phyloP scores from a whole-genome alignment of 2,797 vertebrate genomes.

The Chanos chanos region DNA sequence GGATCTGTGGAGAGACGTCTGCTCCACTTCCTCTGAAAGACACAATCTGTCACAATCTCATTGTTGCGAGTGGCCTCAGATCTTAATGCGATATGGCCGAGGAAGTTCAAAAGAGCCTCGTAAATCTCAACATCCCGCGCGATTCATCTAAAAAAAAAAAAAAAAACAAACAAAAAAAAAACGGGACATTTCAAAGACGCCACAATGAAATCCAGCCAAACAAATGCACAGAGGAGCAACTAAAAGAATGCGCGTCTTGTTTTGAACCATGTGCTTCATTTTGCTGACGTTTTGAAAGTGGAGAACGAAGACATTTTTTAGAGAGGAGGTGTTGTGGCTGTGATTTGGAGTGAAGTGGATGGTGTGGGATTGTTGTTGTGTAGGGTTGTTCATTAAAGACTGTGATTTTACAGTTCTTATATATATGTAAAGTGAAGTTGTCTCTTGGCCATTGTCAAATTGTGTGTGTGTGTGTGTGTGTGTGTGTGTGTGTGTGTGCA shows the following conservation, averaged over 20 bases:
- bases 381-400: no score
- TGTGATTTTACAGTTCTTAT: no score
- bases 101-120: slow-evolving; percentile 4
- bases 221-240: background rate
- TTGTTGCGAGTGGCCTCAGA: slow-evolving; percentile 13
- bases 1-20: slow-evolving; percentile 1
- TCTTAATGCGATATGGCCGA: slow-evolving; percentile 20
- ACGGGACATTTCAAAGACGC: slow-evolving; percentile 1
- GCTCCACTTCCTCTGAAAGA: background rate
- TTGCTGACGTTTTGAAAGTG: no score
- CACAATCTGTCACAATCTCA: background rate
- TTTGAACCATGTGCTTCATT: background rate
- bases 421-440: no score
- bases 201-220: slow-evolving; percentile 16
- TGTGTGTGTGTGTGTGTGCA: slow-evolving; percentile 12
- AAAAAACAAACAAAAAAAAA: no score
- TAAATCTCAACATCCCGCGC: slow-evolving; percentile 25
- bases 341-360: background rate
- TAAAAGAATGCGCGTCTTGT: background rate
- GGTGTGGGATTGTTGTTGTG: background rate
- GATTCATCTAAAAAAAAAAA: slow-evolving; percentile 26
- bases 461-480: background rate
- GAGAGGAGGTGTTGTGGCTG: no score
- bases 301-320: no score
- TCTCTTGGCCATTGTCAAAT: background rate